phyloP scores from a whole-genome alignment of 2,797 vertebrate species.

The Macropus fuliginosus region DNA sequence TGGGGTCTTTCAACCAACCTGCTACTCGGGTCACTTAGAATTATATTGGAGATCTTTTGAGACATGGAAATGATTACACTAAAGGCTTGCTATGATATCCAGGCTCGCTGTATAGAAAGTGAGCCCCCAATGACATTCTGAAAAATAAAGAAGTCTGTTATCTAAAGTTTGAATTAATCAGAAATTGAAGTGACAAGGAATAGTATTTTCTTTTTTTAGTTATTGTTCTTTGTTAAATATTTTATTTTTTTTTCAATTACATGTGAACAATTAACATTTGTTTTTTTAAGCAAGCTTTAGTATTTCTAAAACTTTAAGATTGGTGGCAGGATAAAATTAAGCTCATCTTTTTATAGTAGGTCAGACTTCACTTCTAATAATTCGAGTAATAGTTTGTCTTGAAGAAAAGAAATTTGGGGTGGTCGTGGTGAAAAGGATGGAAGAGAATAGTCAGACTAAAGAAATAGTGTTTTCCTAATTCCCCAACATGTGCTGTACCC shows the following conservation, averaged over 20 bases:
- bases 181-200: neutral
- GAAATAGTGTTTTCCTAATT: slow-evolving; percentile 3
- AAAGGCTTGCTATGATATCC: neutral
- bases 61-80: neutral
- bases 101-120: neutral
- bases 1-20: neutral
- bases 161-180: neutral
- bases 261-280: neutral
- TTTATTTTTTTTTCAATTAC: neutral
- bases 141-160: neutral
- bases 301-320: slow-evolving; percentile 12
- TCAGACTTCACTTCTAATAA: slow-evolving; percentile 12
- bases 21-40: neutral
- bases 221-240: neutral
- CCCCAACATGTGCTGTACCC: neutral
- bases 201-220: neutral
- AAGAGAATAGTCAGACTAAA: neutral
- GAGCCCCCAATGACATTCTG: slow-evolving; percentile 19
- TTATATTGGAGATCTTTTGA: neutral
- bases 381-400: slow-evolving; percentile 17
- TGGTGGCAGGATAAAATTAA: slow-evolving; percentile 17
- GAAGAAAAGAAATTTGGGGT: neutral
- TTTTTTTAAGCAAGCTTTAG: neutral
- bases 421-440: neutral
- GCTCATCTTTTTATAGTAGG: slow-evolving; percentile 18